Evolutionary conservation across 2,113 vertebrate species (phyloP).

Genomic region (Hirundichthys speculiger): DNA sequence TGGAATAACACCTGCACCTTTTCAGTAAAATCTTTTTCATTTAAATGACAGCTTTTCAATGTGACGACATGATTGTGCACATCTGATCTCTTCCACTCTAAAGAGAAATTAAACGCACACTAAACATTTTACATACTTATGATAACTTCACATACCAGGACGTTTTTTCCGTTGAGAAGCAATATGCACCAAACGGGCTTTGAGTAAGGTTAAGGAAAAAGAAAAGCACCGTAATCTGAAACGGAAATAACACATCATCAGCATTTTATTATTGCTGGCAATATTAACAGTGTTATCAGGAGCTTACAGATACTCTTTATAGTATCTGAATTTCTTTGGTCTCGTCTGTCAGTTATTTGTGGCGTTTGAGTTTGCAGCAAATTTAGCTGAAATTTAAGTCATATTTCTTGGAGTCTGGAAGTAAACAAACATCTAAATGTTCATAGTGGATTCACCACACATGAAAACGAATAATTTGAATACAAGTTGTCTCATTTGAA

Average conservation of each 20-base stretch:
- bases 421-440: no score
- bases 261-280: no score
- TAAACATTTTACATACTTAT: conserved; percentile 58
- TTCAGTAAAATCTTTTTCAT: conserved; percentile 53
- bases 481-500: no score
- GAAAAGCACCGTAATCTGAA: not conserved
- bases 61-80: conserved; percentile 69
- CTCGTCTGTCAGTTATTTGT: not conserved
- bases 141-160: conserved; percentile 16
- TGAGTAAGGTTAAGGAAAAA: not conserved
- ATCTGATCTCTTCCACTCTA: conserved; percentile 69
- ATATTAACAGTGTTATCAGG: no score
- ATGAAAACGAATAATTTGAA: no score
- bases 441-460: no score
- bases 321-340: not conserved
- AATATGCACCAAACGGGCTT: conserved; percentile 35
- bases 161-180: conserved; percentile 40
- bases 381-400: no score
- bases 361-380: no score
- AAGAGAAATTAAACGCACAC: conserved; percentile 67
- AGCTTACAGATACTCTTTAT: not conserved
- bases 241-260: not conserved
- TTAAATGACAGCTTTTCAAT: conserved; percentile 71
- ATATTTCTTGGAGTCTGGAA: no score
- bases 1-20: conserved; percentile 69